These are phyloP conservation scores for Ophraella communa DNA, from an alignment of 2,888 invertebrate genomes.

Conservation along the genomic window DNA sequence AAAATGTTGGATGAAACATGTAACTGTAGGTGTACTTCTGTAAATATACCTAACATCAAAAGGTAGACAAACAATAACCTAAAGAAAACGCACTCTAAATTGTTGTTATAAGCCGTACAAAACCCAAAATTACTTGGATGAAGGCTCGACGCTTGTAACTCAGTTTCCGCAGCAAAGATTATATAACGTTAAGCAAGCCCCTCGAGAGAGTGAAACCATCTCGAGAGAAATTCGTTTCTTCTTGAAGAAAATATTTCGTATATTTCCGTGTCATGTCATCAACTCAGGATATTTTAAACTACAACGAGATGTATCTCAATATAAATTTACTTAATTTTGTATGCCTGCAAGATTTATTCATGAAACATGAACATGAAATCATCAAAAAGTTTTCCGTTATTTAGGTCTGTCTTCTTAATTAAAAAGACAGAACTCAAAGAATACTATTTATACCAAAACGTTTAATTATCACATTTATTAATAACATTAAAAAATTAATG, in stretches of 20 bases:
- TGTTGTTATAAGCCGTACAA: constrained; percentile 26
- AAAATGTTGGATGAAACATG: too few relatives aligned
- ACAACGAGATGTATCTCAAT: background rate
- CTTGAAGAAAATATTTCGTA: constrained; percentile 11
- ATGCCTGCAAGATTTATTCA: background rate
- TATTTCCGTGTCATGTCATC: constrained; percentile 12
- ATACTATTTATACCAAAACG: too few relatives aligned
- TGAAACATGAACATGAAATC: background rate
- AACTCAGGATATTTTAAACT: background rate
- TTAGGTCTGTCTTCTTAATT: too few relatives aligned
- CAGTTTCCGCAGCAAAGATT: constrained; percentile 31
- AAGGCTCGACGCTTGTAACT: constrained; percentile 30
- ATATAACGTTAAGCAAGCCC: constrained; percentile 30
- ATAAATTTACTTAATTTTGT: background rate
- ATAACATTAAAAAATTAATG: too few relatives aligned
- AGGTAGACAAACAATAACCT: constrained; percentile 14
- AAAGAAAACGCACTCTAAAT: constrained; percentile 21
- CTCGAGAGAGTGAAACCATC: constrained; percentile 8
- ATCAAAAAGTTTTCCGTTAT: too few relatives aligned
- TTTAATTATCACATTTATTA: too few relatives aligned
- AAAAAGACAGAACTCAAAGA: too few relatives aligned
- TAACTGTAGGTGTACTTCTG: background rate
- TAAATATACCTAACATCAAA: background rate
- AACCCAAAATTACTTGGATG: constrained; percentile 26
- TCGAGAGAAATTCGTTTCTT: constrained; percentile 19